Base-by-base conservation (phyloP, 2,888 invertebrate genomes). In the Coecobrya sp. region DNA sequence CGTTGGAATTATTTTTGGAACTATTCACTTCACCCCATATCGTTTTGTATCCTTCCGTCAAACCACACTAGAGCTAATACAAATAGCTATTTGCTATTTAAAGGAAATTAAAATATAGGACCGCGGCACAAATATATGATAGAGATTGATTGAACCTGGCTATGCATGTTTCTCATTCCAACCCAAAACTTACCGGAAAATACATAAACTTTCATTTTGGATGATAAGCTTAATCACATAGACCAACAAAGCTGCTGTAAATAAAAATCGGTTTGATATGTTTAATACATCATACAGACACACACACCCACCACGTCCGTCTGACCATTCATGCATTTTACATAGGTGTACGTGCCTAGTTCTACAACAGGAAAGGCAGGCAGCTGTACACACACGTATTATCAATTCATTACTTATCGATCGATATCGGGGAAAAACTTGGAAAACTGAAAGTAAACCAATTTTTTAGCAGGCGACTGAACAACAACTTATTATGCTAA, bases 351-450 rank as follows among this genome's bases (percentile, higher is more conserved):
- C 1, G 70, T 65, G 27, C 10, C 70, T 30, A 70, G 70, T n/a
- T 70, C 70, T 0, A 16, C 4, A n/a, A 22, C 16, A 49, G 11
- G 13, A 19, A 22, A 0, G 45, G 45, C 7, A 45, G 45, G 45
- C 73, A 73, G 73, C 45, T 45, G 73, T 11, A 73, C 45, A 36
- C 36, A 70, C n/a, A 73, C 45, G 11, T 45, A 86, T 86, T 86
- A 86, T 68, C 86, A 73, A 86, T 86, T 86, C 86, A 86, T 86
- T 86, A 55, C 59, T 86, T 73, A 76, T 86, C 86, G 86, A 86
- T 86, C 86, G 27, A 49, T 30, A 65, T 27, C 25, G 27, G 25
- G n/a, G 11, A 73, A 85, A 45, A 73, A 85, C 30, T 59, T 22
- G 55, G n/a, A 82, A 59, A 82, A 59, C 73, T 45, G 45, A 73